phyloP scores from a whole-genome alignment of 2,797 vertebrate genomes.

The Acrossocheilus wenchowensis region DNA sequence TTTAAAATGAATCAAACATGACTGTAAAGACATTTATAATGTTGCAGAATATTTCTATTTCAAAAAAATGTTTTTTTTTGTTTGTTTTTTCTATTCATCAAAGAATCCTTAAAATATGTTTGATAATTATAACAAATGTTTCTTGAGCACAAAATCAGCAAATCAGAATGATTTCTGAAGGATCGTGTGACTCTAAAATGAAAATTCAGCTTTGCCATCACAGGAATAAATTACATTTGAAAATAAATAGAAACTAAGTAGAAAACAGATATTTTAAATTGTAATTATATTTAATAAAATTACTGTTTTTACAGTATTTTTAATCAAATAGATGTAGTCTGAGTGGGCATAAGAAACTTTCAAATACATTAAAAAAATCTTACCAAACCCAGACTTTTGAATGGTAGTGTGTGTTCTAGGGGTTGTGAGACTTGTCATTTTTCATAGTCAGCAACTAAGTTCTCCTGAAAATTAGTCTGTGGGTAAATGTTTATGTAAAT shows the following conservation, averaged over 20 bases:
- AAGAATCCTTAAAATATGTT: neutral
- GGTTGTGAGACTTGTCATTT: neutral
- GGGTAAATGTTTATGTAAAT: slow-evolving; percentile 8
- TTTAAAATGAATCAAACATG: neutral
- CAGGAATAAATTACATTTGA: too few species aligned
- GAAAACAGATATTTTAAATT: neutral
- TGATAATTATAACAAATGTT: neutral
- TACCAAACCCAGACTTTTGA: neutral
- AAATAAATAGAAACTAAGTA: neutral
- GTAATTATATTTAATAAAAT: neutral
- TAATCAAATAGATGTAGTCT: neutral
- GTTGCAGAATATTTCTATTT: neutral
- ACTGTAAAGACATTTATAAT: neutral
- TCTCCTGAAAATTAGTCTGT: neutral
- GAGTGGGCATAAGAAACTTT: neutral
- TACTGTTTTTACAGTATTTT: neutral
- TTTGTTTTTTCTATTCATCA: neutral
- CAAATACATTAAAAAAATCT: neutral
- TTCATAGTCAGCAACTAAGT: neutral
- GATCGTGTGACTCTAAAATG: neutral
- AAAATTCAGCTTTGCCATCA: neutral
- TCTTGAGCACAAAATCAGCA: neutral
- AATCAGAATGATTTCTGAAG: neutral
- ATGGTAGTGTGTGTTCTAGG: neutral
- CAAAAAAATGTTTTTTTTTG: neutral